These are phyloP conservation scores for Diabrotica virgifera DNA, from an alignment of 1,140 invertebrate genomes.

Conservation along the genomic window DNA sequence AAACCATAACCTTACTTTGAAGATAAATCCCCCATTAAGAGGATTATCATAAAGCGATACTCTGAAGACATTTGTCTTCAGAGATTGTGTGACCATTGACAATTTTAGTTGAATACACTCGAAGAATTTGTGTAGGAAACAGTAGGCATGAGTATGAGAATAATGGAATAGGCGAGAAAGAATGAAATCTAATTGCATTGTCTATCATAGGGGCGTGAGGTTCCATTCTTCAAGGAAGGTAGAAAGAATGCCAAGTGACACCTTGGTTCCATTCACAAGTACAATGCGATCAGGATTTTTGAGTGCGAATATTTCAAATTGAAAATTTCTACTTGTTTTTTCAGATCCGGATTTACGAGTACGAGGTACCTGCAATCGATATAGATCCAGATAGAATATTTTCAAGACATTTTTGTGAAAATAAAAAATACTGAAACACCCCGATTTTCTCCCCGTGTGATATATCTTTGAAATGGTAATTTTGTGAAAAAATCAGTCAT, in stretches of 20 bases:
- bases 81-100: background rate
- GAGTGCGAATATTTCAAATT: background rate
- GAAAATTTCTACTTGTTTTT: background rate
- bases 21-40: conserved; percentile 2
- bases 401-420: no score
- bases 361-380: no score
- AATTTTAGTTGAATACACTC: background rate
- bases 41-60: background rate
- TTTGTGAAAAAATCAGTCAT: no score
- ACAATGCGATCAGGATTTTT: background rate
- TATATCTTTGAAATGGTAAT: no score
- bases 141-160: background rate
- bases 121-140: background rate
- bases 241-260: background rate
- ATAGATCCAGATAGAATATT: no score
- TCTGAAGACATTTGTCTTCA: background rate
- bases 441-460: no score
- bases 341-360: background rate
- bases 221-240: background rate
- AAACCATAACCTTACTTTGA: background rate
- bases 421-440: no score
- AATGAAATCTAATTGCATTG: conserved; percentile 1
- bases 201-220: conserved; percentile 1
- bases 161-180: background rate
- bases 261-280: conserved; percentile 1